phyloP scores from a whole-genome alignment of 2,888 invertebrate species.

The Ophraella communa region DNA sequence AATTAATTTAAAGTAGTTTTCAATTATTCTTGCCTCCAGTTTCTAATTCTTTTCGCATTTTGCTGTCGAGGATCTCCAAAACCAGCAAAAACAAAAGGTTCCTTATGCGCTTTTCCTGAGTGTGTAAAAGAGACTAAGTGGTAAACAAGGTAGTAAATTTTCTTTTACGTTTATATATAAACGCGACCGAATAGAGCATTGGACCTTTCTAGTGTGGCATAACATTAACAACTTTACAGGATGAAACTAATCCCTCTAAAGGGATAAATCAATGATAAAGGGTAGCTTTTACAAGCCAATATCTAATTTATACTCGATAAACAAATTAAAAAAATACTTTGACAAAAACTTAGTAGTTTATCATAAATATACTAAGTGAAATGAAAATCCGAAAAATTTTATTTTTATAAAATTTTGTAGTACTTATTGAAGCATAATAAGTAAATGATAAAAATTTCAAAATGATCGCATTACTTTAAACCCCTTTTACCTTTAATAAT shows the following conservation, averaged over 20 bases:
- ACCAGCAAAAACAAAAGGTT: constrained; percentile 60
- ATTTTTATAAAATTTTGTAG: too few species aligned
- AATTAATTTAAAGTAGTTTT: constrained; percentile 2
- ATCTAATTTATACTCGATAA: constrained; percentile 11
- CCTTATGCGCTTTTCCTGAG: constrained; percentile 54
- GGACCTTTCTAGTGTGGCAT: constrained; percentile 46
- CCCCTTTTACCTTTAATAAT: too few species aligned
- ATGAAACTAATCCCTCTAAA: too few species aligned
- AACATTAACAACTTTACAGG: constrained; percentile 30
- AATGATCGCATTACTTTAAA: too few species aligned
- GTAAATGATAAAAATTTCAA: too few species aligned
- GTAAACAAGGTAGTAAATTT: constrained; percentile 63
- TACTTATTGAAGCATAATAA: too few species aligned
- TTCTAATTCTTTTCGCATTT: background rate
- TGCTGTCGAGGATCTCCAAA: constrained; percentile 39
- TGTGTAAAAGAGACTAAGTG: constrained; percentile 61
- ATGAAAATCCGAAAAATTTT: too few species aligned
- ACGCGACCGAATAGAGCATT: constrained; percentile 49
- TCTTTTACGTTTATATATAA: constrained; percentile 49
- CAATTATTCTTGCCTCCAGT: background rate
- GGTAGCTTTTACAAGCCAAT: constrained; percentile 8
- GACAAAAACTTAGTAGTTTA: too few species aligned
- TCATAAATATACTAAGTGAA: too few species aligned
- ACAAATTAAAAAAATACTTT: too few species aligned
- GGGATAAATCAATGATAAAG: too few species aligned